A percentile compares a stretch with the other conserved stretches of the same genome.
Conservation (phyloP, 2,113 vertebrate species). For the Ondatra zibethicus region DNA sequence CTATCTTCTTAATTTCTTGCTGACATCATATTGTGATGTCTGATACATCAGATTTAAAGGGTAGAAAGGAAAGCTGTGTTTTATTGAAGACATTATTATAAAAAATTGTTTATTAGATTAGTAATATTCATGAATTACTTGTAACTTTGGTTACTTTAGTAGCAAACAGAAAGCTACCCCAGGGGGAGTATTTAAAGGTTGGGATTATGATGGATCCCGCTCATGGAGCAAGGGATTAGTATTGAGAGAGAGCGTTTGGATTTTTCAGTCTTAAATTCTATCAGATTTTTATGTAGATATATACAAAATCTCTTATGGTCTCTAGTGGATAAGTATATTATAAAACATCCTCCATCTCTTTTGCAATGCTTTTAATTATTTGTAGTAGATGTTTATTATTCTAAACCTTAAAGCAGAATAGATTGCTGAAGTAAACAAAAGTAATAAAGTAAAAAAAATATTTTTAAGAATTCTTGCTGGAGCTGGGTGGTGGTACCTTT, state of each 20-base stretch:
- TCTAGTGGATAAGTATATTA: background rate
- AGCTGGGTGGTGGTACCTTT: too few relatives aligned
- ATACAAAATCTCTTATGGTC: background rate
- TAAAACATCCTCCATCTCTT: background rate
- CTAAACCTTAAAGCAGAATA: background rate
- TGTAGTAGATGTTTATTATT: background rate
- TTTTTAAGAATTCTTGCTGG: background rate
- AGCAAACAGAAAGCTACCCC: background rate
- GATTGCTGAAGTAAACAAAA: background rate
- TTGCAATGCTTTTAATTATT: background rate
- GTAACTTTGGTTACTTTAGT: background rate
- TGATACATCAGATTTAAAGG: background rate
- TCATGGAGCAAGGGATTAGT: background rate
- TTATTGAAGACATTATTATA: background rate
- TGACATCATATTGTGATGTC: background rate
- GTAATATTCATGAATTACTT: background rate
- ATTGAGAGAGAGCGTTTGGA: background rate
- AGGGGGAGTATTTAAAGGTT: background rate
- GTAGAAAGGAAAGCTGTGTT: background rate
- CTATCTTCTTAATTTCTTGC: background rate
- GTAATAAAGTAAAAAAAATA: background rate
- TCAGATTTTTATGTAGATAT: background rate
- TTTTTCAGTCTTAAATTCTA: background rate
- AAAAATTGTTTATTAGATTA: slow-evolving; percentile 9
- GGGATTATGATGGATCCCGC: background rate